These are phyloP conservation scores for Dermochelys coriacea DNA, from an alignment of 2,797 vertebrate species.

Conservation along the genomic window DNA sequence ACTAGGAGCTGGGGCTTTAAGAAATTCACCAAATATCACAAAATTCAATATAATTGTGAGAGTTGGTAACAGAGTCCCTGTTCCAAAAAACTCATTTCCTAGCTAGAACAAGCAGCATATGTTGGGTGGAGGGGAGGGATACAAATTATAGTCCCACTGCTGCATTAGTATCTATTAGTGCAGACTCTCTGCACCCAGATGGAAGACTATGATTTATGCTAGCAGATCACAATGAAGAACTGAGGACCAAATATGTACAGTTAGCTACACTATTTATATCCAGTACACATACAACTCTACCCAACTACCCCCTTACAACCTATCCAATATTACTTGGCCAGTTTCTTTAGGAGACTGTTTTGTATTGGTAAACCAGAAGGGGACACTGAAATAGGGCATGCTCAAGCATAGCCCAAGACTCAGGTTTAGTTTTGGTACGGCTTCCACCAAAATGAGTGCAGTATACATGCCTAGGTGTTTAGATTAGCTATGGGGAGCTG, in stretches of 20 bases:
- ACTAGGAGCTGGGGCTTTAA: not conserved
- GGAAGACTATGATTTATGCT: not conserved
- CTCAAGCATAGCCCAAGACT: accelerated
- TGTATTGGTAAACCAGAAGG: not conserved
- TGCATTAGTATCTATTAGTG: not conserved
- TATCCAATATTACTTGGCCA: not conserved
- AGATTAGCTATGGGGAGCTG: not conserved
- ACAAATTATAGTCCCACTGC: not conserved
- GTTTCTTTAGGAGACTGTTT: not conserved
- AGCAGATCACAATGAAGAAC: not conserved
- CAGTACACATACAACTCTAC: not conserved
- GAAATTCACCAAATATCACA: not conserved
- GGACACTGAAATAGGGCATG: not conserved
- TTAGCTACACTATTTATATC: not conserved
- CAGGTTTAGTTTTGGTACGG: not conserved
- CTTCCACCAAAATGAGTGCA: not conserved
- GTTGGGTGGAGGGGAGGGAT: not conserved
- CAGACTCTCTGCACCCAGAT: not conserved
- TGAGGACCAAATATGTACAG: not conserved
- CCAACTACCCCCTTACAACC: not conserved
- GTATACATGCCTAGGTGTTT: not conserved
- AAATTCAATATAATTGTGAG: not conserved
- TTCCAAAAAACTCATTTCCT: not conserved
- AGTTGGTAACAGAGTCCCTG: not conserved
- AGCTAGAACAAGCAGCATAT: not conserved